Evolutionary conservation across 92 coral and sea anemone species (phyloP).

Genomic region (Porites divaricata): DNA sequence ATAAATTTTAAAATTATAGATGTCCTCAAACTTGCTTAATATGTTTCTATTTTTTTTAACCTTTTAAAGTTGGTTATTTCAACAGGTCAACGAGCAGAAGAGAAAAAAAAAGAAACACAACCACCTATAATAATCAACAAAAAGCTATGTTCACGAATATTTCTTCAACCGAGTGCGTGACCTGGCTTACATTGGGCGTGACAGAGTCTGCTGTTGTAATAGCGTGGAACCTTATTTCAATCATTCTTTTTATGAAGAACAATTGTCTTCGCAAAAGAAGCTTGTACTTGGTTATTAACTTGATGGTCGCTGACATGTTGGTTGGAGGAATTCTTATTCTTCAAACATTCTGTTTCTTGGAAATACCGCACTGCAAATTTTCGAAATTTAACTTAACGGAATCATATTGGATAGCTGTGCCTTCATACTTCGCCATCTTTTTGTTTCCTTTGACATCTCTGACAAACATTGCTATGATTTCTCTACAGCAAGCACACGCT

Average conservation of each 20-base stretch:
- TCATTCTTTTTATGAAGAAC: neutral
- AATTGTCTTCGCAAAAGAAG: neutral
- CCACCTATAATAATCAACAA: no score
- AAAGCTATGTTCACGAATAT: neutral
- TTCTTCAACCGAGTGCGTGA: neutral
- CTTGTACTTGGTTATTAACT: neutral
- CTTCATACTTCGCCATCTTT: no score
- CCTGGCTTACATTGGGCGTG: neutral
- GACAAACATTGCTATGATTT: neutral
- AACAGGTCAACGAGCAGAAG: no score
- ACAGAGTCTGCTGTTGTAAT: neutral
- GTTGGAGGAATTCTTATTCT: neutral
- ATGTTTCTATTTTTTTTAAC: no score
- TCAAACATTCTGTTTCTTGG: neutral
- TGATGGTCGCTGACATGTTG: neutral
- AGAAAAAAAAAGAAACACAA: no score
- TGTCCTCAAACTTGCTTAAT: no score
- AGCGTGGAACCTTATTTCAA: neutral
- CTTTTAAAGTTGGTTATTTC: no score
- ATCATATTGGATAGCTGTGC: no score
- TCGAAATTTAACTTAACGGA: neutral
- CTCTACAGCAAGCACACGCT: neutral
- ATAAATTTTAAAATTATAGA: no score
- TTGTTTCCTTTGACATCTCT: constrained; percentile 8
- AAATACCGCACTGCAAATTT: neutral